Base-by-base conservation (phyloP, 2,113 vertebrate species). In the Sclerurus mexicanus region DNA sequence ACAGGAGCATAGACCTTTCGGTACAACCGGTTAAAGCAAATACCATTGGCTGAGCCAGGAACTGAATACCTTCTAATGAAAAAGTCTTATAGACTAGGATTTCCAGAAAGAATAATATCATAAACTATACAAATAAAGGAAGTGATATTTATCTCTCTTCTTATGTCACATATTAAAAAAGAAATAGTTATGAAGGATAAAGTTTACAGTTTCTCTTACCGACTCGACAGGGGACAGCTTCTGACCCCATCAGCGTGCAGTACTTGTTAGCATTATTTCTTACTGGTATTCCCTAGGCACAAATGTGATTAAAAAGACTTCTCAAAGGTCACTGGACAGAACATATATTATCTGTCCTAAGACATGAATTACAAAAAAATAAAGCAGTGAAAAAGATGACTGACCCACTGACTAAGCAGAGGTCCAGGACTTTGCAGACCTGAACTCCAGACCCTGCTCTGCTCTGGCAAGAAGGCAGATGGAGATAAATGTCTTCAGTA, bases 141-240 rank as follows among this genome's bases (percentile, higher is more conserved):
- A 92, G 77, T 95, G 75, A 94, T 94, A 93, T 96, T 97, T 94
- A 78, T 84, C 93, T 95, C 87, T 93, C 68, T 86, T 91, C 92
- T 89, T 92, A 75, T 74, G 76, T 86, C 90, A 92, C 31, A 78
- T 81, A 95, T 94, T 92, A 92, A 95, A 95, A 46, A 96, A 97
- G 92, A 97, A 96, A 95, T 90, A 96, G 82, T 96, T 92, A 55
- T 37, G 35, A 86, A 90, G 80, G 68, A 91, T 91, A 71, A 89
- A 92, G 76, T 94, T 90, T 94, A 78, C 73, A 62, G 60, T 88
- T 95, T 73, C 49, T 92, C 62, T 92, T 87, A 53, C 68, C 72
- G 24, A n/a, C 47, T 67, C 24, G 0, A 39, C 47, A 46, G n/a
- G 24, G 79, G 35, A 63, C 55, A 39, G 80, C 66, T 52, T 91